These are phyloP conservation scores for Cyphomyrus plagiostoma DNA, from an alignment of 2,113 vertebrate genomes.

Conservation along the genomic window DNA sequence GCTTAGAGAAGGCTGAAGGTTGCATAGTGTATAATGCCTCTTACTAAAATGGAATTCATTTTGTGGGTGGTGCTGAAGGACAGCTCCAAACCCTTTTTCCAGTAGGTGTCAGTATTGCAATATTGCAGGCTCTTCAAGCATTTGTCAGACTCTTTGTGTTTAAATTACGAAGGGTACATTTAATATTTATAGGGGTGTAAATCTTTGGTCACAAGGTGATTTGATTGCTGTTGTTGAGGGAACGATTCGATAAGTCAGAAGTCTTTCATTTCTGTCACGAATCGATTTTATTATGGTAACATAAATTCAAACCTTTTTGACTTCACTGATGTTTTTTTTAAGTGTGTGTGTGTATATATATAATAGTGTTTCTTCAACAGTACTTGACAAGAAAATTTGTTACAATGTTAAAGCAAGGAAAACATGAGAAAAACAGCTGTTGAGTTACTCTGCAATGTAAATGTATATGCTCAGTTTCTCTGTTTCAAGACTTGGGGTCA, in stretches of 20 bases:
- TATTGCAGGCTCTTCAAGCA: background rate
- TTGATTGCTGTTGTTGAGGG: background rate
- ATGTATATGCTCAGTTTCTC: background rate
- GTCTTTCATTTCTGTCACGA: background rate
- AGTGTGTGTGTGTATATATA: background rate
- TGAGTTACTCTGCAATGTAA: background rate
- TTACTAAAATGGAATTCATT: background rate
- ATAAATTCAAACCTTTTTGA: background rate
- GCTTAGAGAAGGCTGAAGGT: background rate
- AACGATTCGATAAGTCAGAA: background rate
- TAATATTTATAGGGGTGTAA: background rate
- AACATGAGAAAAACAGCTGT: background rate
- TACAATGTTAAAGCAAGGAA: background rate
- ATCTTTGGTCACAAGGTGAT: background rate
- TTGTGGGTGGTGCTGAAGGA: constrained; percentile 1
- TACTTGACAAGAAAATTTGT: background rate
- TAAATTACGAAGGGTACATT: background rate
- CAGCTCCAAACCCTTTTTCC: background rate
- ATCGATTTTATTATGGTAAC: background rate
- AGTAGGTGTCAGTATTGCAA: background rate
- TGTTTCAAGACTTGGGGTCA: constrained; percentile 13
- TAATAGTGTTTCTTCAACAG: background rate
- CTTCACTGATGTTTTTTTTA: too few species aligned
- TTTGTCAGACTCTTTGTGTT: background rate
- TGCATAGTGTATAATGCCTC: background rate